Conservation (phyloP, 2,888 invertebrate species). For the Xestia c-nigrum region DNA sequence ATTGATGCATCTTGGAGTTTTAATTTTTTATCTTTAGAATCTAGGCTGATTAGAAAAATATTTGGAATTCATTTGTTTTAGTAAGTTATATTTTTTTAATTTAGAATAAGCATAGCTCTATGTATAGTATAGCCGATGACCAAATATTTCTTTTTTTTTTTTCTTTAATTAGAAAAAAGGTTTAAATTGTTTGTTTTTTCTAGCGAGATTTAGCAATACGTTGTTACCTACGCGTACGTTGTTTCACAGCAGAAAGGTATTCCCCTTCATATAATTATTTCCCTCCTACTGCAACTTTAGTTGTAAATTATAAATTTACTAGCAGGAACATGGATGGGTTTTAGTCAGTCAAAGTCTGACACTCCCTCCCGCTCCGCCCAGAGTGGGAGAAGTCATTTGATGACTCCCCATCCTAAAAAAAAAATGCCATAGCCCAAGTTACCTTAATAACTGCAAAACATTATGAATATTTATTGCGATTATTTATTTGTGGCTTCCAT, state of each 20-base stretch:
- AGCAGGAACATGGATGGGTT: no score
- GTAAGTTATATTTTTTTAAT: background rate
- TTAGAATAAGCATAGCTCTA: background rate
- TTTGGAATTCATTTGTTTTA: background rate
- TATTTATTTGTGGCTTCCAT: constrained; percentile 52
- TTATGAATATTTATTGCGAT: constrained; percentile 37
- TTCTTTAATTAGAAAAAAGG: no score
- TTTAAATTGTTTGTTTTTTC: background rate
- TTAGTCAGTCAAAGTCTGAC: no score
- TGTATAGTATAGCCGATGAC: no score
- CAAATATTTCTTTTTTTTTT: no score
- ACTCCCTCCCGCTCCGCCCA: no score
- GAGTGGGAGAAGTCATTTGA: no score
- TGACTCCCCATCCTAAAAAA: no score
- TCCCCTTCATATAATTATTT: background rate
- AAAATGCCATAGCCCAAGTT: background rate
- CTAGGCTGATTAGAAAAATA: background rate
- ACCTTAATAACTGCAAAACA: constrained; percentile 7
- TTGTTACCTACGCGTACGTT: background rate
- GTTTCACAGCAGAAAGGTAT: background rate
- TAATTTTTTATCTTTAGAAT: background rate
- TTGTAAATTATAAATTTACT: background rate
- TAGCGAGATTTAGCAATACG: background rate
- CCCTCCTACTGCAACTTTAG: background rate
- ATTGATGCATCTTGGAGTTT: constrained; percentile 12